Conservation (phyloP, 2,113 vertebrate species). For the Myrmophylax atrothorax region DNA sequence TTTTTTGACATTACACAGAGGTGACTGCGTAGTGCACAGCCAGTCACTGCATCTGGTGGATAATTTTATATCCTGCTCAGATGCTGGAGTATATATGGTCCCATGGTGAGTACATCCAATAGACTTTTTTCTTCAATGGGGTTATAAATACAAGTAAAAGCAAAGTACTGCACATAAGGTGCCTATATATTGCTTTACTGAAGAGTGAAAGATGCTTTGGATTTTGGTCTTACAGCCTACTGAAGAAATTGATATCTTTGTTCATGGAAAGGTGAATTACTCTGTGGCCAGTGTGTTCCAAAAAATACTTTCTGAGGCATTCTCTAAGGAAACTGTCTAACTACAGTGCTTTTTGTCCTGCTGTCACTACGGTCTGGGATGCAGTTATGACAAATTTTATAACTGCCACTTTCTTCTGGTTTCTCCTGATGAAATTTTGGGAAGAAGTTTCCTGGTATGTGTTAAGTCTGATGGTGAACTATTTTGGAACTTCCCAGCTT, state of each 20-base stretch:
- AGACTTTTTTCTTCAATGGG: constrained; percentile 43
- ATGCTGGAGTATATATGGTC: constrained; percentile 49
- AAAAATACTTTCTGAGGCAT: not conserved
- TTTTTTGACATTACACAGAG: constrained; percentile 22
- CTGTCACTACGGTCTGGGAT: not conserved
- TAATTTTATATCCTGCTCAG: constrained; percentile 15
- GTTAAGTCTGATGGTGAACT: not conserved
- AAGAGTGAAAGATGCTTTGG: constrained; percentile 28
- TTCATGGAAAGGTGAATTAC: constrained; percentile 44
- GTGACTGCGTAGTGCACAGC: not conserved
- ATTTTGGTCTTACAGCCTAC: constrained; percentile 19
- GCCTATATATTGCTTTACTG: constrained; percentile 40
- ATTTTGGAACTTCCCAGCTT: not conserved
- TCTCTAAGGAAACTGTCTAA: not conserved
- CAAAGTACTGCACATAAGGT: constrained; percentile 46
- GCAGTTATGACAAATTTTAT: not conserved
- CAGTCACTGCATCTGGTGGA: not conserved
- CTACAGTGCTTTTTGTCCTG: not conserved
- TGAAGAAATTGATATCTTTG: constrained; percentile 43
- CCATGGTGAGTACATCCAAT: constrained; percentile 11
- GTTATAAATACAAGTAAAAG: constrained; percentile 63
- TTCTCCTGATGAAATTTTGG: not conserved
- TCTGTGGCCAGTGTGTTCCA: not conserved
- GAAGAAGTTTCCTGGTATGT: not conserved
- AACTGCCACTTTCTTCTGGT: not conserved